Base-by-base conservation (phyloP, 2,113 vertebrate genomes). In the Oncorhynchus keta region DNA sequence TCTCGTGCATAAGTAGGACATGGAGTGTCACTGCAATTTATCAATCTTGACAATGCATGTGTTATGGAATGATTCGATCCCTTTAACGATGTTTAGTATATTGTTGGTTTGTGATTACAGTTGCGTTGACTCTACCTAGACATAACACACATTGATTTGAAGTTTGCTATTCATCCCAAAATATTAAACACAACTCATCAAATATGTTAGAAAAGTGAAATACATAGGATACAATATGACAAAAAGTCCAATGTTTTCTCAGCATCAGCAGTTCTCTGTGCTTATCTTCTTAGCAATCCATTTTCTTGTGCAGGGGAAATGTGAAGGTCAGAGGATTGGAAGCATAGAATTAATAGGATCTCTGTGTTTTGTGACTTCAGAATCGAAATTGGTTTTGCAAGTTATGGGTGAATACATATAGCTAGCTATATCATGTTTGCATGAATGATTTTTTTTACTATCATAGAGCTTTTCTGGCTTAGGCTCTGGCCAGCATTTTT, bases 381-480 rank as follows among this genome's bases (percentile, higher is more conserved):
- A 24, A 49, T 66, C 55, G 49, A 79, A 79, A 79, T 71, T 79
- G 78, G 72, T 75, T 79, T 66, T 45, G 49, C 78, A 59, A 66
- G 55, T 61, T 62, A 57, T 30, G 57, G 67, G 26, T 51, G 6
- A 35, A 35, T 35, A 73, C 57, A 59, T 69, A 69, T 26, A 45
- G 68, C 55, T 57, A 57, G 18, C 6, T 11, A 12, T 45, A 45
- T 45, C 18, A 64, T 26, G 61, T 64, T 64, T 64, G 61, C n/a
- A 22, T 22, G 0, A 7, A 18, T 57, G 2, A 18, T 57, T 16
- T 57, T 16, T 18, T 64, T 26, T 22, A 22, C 22, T 64, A 7
- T 24, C 61, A 64, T n/a, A 64, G 22, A 57, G 3, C 51, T 20
- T 57, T 20, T 7, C 18, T 64, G 4, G n/a, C 18, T 22, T 64